Conservation (phyloP, 2,888 invertebrate genomes). For the Phragmatobia fuliginosa region DNA sequence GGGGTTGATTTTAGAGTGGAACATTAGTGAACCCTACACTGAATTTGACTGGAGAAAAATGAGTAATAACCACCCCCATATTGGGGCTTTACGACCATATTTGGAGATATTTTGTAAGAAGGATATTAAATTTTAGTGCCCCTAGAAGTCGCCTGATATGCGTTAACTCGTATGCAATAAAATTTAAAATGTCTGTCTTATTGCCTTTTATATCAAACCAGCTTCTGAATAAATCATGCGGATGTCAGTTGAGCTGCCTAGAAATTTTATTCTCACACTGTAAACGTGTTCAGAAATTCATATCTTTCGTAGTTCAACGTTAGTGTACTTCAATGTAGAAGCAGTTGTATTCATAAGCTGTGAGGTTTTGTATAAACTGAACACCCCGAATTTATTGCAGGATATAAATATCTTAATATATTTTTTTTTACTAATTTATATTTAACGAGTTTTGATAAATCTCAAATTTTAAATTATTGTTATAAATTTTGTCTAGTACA, state of each 20-base stretch:
- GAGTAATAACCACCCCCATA: conserved; percentile 76
- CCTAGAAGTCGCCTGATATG: conserved; percentile 14
- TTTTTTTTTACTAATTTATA: too few species aligned
- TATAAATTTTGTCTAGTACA: background rate
- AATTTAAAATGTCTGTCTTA: conserved; percentile 13
- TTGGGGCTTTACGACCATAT: conserved; percentile 73
- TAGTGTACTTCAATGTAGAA: background rate
- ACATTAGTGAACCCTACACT: conserved; percentile 80
- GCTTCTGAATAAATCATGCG: conserved; percentile 6
- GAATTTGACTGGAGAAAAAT: conserved; percentile 80
- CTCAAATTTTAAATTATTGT: background rate
- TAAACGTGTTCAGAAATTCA: background rate
- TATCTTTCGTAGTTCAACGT: background rate
- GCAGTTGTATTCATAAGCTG: background rate
- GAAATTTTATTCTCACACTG: background rate
- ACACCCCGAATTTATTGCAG: too few species aligned
- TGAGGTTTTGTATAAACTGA: background rate
- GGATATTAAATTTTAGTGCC: conserved; percentile 63
- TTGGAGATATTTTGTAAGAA: conserved; percentile 70
- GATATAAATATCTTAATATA: too few species aligned
- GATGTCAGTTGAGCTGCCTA: background rate
- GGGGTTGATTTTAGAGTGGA: conserved; percentile 81
- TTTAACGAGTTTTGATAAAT: background rate
- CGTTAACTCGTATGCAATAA: conserved; percentile 29
- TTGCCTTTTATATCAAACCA: conserved; percentile 6